These are phyloP conservation scores for Grus americana DNA, from an alignment of 2,113 vertebrate genomes.

Conservation along the genomic window DNA sequence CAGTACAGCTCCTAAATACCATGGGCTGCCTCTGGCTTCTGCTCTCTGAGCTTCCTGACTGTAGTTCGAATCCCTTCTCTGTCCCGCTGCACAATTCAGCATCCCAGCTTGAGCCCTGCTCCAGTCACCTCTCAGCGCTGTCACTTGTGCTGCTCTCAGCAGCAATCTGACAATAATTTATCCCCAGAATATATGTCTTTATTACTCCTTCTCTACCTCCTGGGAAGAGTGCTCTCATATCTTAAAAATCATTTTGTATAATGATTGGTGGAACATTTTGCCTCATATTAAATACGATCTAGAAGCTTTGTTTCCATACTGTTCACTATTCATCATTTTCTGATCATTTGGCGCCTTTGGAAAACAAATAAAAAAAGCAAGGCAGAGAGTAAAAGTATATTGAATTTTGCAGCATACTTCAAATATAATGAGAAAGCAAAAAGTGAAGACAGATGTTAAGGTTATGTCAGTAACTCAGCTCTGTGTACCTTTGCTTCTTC, in stretches of 20 bases:
- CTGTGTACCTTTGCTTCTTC: background rate
- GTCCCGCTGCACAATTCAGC: background rate
- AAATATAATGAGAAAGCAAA: background rate
- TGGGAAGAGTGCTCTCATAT: background rate
- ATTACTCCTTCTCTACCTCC: background rate
- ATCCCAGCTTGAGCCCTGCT: background rate
- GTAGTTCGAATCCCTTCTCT: background rate
- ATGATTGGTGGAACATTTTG: background rate
- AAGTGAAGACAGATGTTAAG: background rate
- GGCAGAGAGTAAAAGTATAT: background rate
- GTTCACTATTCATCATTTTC: background rate
- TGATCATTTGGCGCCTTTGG: background rate
- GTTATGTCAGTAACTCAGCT: background rate
- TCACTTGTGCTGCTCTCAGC: background rate
- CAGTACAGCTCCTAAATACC: background rate
- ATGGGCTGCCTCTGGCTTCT: background rate
- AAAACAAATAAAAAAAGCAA: background rate
- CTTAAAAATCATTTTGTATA: background rate
- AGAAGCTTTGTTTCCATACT: background rate
- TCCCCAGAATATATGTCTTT: background rate
- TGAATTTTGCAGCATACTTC: background rate
- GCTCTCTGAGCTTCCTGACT: background rate
- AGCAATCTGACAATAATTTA: background rate
- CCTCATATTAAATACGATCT: background rate
- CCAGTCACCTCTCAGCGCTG: fast-evolving